phyloP scores from a whole-genome alignment of 2,113 vertebrate genomes.

The Melozone crissalis region DNA sequence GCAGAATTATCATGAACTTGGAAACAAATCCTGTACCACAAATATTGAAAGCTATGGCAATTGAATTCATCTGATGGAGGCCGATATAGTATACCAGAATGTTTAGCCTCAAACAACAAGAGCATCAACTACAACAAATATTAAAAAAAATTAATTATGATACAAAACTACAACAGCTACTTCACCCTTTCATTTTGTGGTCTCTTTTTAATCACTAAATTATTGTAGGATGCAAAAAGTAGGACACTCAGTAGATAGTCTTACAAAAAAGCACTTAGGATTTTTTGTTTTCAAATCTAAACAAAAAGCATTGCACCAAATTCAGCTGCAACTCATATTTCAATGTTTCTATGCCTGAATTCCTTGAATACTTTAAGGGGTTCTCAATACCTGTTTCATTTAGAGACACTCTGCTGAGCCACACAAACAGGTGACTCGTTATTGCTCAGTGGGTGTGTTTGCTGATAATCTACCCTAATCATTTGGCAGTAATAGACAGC shows the following conservation, averaged over 20 bases:
- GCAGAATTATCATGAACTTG: neutral
- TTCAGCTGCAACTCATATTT: neutral
- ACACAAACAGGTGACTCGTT: neutral
- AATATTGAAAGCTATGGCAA: neutral
- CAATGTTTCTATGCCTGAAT: neutral
- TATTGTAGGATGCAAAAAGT: neutral
- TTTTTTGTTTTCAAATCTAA: neutral
- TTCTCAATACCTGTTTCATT: neutral
- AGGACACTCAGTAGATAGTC: neutral
- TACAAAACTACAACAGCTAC: neutral
- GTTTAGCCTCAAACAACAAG: neutral
- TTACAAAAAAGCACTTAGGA: accelerated
- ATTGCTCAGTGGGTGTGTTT: neutral
- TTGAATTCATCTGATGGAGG: neutral
- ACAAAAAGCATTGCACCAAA: neutral
- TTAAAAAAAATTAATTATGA: neutral
- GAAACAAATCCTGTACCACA: neutral
- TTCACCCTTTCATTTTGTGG: neutral
- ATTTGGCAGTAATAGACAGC: neutral
- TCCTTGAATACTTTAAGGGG: neutral
- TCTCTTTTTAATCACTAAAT: neutral
- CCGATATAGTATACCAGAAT: neutral
- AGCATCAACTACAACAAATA: neutral
- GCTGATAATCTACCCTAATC: neutral
- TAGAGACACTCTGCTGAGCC: neutral